These are phyloP conservation scores for Phorcus lineatus DNA, from an alignment of 2,888 invertebrate genomes.

Conservation along the genomic window DNA sequence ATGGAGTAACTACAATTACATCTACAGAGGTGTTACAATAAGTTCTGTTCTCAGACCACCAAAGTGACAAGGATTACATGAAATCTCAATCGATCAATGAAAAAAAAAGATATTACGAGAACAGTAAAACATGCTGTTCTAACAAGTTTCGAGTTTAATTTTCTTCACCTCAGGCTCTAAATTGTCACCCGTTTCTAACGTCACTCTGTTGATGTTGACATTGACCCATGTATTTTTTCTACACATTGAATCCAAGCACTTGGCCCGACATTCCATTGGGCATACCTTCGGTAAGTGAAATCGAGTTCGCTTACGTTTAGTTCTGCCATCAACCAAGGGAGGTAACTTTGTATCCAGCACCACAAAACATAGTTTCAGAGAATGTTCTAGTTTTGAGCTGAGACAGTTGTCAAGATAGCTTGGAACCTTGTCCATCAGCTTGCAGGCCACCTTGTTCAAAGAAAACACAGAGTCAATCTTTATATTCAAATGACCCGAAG, in stretches of 20 bases:
- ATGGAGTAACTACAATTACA: too few relatives aligned
- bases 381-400: background rate
- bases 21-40: too few relatives aligned
- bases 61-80: too few relatives aligned
- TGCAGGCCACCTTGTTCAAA: background rate
- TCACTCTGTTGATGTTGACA: background rate
- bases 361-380: background rate
- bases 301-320: background rate
- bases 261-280: background rate
- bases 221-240: background rate
- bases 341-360: background rate
- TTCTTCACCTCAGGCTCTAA: too few relatives aligned
- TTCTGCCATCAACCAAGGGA: background rate
- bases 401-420: slow-evolving; percentile 1
- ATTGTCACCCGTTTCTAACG: too few relatives aligned
- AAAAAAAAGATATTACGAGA: too few relatives aligned
- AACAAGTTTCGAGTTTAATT: too few relatives aligned
- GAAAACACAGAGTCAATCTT: slow-evolving; percentile 6
- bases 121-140: too few relatives aligned
- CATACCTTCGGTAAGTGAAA: background rate
- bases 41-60: too few relatives aligned
- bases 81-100: too few relatives aligned
- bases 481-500: background rate
- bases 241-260: background rate
- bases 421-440: slow-evolving; percentile 2